Percentiles rank a stretch among this genome's conserved stretches.
phyloP scores from a whole-genome alignment of 2,888 invertebrate species.

The Himalopsyche tibetana region DNA sequence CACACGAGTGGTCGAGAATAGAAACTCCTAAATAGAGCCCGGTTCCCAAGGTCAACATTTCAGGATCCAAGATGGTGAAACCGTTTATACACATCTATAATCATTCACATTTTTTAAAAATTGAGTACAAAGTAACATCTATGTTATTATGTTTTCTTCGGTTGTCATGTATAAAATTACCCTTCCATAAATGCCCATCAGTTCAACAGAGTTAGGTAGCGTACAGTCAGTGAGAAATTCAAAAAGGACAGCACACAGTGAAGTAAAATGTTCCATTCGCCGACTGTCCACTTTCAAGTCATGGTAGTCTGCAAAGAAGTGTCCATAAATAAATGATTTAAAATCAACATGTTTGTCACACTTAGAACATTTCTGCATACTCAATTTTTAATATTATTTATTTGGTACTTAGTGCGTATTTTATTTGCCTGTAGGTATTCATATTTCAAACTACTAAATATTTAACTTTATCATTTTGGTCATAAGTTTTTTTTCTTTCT shows the following conservation, averaged over 20 bases:
- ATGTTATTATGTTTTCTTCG: neutral
- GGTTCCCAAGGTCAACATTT: constrained; percentile 90
- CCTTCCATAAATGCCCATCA: constrained; percentile 91
- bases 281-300: constrained; percentile 86
- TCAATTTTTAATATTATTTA: too few species aligned
- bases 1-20: constrained; percentile 92
- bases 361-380: too few species aligned
- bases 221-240: constrained; percentile 83
- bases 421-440: too few species aligned
- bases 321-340: constrained; percentile 47
- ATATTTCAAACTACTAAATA: neutral
- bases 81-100: constrained; percentile 91
- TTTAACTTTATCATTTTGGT: neutral
- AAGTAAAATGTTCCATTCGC: constrained; percentile 87
- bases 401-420: too few species aligned
- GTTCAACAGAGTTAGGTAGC: constrained; percentile 85
- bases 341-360: neutral
- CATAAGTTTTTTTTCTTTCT: neutral
- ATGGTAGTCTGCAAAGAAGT: constrained; percentile 82
- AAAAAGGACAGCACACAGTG: constrained; percentile 83
- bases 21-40: constrained; percentile 93
- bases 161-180: constrained; percentile 74
- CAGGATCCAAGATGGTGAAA: constrained; percentile 89
- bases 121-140: neutral
- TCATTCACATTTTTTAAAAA: neutral